Evolutionary conservation across 1,140 invertebrate genomes (phyloP).

Genomic region (Conus betulinus): DNA sequence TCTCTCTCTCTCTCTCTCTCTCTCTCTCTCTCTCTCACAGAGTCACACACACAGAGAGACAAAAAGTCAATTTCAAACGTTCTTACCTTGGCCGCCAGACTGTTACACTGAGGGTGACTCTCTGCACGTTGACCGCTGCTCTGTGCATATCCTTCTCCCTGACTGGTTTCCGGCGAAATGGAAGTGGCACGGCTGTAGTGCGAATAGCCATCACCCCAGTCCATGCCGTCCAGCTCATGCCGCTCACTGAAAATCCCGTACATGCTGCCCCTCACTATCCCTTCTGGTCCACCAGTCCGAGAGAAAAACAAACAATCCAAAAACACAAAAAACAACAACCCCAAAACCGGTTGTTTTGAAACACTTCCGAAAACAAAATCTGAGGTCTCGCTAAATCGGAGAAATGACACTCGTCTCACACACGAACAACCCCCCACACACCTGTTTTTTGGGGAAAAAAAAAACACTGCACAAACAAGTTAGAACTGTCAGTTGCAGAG

Average conservation of each 20-base stretch:
- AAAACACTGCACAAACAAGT: too few species aligned
- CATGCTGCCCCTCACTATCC: background rate
- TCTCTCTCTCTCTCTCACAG: too few species aligned
- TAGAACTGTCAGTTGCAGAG: too few species aligned
- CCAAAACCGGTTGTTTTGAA: background rate
- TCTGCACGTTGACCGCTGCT: background rate
- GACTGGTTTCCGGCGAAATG: background rate
- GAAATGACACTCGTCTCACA: too few species aligned
- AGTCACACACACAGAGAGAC: background rate
- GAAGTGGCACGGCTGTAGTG: constrained; percentile 19
- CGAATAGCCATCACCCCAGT: background rate
- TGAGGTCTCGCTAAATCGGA: too few species aligned
- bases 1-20: too few species aligned
- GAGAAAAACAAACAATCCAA: background rate
- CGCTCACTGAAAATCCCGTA: constrained; percentile 22
- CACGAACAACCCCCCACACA: too few species aligned
- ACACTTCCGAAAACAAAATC: too few species aligned
- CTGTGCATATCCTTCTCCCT: constrained; percentile 5
- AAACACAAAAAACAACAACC: background rate
- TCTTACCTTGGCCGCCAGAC: background rate
- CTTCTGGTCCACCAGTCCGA: background rate
- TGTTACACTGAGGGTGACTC: background rate
- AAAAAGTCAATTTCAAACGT: background rate
- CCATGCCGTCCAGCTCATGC: background rate
- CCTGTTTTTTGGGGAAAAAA: too few species aligned